Evolutionary conservation across 2,797 vertebrate species (phyloP).

Genomic region (Nasua narica): DNA sequence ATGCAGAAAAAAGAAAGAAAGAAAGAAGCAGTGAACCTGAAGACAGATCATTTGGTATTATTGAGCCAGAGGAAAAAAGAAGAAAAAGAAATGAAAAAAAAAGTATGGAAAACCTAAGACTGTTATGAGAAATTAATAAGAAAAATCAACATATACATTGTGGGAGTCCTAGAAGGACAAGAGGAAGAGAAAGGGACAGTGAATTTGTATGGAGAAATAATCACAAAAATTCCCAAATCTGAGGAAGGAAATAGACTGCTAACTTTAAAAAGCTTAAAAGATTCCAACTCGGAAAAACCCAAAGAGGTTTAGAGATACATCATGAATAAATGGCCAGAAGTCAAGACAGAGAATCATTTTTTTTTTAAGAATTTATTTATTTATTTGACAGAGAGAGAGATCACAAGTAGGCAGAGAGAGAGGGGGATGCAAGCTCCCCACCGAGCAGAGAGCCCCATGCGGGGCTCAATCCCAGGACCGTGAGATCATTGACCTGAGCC

Average conservation of each 20-base stretch:
- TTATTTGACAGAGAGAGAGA: no score
- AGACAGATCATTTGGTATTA: neutral
- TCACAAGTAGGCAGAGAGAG: no score
- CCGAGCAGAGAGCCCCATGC: no score
- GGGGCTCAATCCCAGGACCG: no score
- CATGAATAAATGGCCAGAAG: neutral
- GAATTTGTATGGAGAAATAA: neutral
- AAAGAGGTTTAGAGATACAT: neutral
- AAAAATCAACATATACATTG: neutral
- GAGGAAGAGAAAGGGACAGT: neutral
- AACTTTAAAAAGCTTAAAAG: neutral
- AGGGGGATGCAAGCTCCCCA: no score
- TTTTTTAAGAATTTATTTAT: no score
- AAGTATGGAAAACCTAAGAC: neutral
- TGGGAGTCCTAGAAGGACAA: neutral
- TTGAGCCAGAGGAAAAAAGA: neutral
- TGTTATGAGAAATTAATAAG: neutral
- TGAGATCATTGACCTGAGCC: no score
- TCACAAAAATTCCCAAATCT: neutral
- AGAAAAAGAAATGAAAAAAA: neutral
- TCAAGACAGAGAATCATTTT: neutral
- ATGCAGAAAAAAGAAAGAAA: neutral
- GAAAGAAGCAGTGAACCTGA: neutral
- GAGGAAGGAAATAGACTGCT: neutral
- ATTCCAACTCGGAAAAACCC: neutral